Evolutionary conservation across 2,113 vertebrate species (phyloP), one percentile per base, ranked within the genome.

Genomic region (Salvelinus sp.): DNA sequence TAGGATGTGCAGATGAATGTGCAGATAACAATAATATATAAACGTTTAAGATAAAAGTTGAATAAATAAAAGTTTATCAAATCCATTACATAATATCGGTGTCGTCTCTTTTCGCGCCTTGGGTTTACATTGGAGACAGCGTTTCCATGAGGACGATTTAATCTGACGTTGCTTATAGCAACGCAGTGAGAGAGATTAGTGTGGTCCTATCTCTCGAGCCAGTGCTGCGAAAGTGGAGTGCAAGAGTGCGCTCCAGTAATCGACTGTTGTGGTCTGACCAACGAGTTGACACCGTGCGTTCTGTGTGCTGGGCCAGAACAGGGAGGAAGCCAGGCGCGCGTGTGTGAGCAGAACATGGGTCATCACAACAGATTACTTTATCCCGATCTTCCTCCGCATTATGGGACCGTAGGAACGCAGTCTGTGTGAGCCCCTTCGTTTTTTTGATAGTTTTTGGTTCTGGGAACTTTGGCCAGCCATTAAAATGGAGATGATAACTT

Each of bases 401-500:
- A 73, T 75, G 23, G 88, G 79, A 90, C 79, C 79, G 64, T 80
- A 67, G 88, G 63, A 50, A 70, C 81, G 66, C 81, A 75, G 73
- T 83, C 28, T 18, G 25, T 10, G 82, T 81, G 68, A 76, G 13
- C 20, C 18, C 28, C 76, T 76, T 1, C 2, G 38, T 64, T 74
- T 75, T 14, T 77, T 71, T 75, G 50, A 33, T 74, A 65, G 23
- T 25, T 79, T 70, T 74, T 7, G 66, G 69, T 27, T 10, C 58
- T 20, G 63, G 83, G 44, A 77, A 88, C 81, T 70, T 83, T 76
- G 74, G 28, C 67, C n/a, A 54, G 25, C 76, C 20, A 6, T 76
- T 48, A 87, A 78, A 75, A 93, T 93, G 93, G 91, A 91, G 82
- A 82, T 76, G 74, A 25, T 77, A 85, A 90, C 83, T 91, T 90